Evolutionary conservation across 2,113 vertebrate genomes (phyloP), one percentile per base, ranked within the genome.

Genomic region (Marmota flaviventris): DNA sequence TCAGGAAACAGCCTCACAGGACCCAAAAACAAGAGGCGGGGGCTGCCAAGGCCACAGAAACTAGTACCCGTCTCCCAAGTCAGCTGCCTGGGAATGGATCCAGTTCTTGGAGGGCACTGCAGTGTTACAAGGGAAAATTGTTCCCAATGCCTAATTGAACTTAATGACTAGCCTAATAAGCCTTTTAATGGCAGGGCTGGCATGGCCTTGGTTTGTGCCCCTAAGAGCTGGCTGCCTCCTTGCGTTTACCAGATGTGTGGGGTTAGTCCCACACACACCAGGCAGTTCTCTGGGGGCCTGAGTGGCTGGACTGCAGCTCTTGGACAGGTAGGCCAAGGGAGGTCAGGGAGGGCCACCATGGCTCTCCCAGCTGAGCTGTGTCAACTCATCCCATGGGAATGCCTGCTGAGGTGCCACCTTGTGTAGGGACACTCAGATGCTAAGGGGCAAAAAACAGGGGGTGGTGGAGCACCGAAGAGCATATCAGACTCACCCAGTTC

Each of bases 141-240:
- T 42, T 94, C 94, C 97, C 67, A 93, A 88, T 88, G 96, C 92
- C 81, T 97, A 97, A 98, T 65, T 97, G 96, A 96, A 96, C 92
- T 94, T 97, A 97, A 98, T 79, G 93, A 95, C 70, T 32, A 94
- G 96, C 89, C 97, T 97, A 95, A 94, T 97, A 94, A 95, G 92
- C 77, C 92, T 88, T 89, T 76, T 79, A 92, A 95, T 73, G 84
- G 96, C 88, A 78, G 93, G 70, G 86, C 91, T 70, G 73, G 89
- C 34, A 2, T 45, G 61, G 94, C 95, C 93, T 96, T 95, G 95
- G 96, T 94, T 93, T 2, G 4, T 76, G 91, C 65, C 90, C 88
- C 79, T 65, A 42, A 32, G 27, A 16, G 72, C 78, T 67, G 90
- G 67, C 83, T 27, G 72, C 72, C 42, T 10, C 90, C 93, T 91